A percentile compares a stretch with the other conserved stretches of the same genome.
Conservation (phyloP, 1,140 invertebrate species). For the Hycleus phaleratus region DNA sequence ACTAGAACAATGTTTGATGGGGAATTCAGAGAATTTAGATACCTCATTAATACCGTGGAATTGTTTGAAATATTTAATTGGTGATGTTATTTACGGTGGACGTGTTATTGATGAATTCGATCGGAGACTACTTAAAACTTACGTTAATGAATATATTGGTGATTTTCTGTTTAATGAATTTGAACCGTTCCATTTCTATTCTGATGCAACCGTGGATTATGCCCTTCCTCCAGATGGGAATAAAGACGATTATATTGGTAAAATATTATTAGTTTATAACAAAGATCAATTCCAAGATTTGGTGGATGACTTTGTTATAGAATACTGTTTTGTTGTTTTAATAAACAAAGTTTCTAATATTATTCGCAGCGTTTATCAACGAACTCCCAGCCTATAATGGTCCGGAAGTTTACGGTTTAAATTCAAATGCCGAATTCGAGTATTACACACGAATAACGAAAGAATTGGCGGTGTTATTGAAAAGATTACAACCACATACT, state of each 20-base stretch:
- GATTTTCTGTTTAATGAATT: constrained; percentile 86
- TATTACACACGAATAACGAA: constrained; percentile 78
- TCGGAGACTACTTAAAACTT: constrained; percentile 72
- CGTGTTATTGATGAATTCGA: constrained; percentile 85
- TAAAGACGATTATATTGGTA: constrained; percentile 64
- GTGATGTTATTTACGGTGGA: constrained; percentile 91
- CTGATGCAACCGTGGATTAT: constrained; percentile 68
- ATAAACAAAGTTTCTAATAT: not conserved
- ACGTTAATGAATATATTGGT: constrained; percentile 90
- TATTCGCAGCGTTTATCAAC: constrained; percentile 55
- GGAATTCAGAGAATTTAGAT: constrained; percentile 53
- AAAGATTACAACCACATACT: constrained; percentile 81
- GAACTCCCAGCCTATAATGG: constrained; percentile 63
- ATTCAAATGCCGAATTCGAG: constrained; percentile 89
- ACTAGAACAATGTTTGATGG: constrained; percentile 71
- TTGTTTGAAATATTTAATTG: constrained; percentile 84
- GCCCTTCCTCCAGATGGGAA: constrained; percentile 62
- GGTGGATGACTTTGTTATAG: no score
- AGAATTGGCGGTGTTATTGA: constrained; percentile 70
- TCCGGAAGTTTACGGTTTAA: constrained; percentile 83
- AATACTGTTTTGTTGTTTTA: not conserved
- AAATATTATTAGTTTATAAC: constrained; percentile 1
- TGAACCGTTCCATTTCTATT: constrained; percentile 83
- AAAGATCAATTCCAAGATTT: no score
- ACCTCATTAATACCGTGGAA: constrained; percentile 67